phyloP scores from a whole-genome alignment of 2,888 invertebrate species.

The Brachypalpus laphriformis region DNA sequence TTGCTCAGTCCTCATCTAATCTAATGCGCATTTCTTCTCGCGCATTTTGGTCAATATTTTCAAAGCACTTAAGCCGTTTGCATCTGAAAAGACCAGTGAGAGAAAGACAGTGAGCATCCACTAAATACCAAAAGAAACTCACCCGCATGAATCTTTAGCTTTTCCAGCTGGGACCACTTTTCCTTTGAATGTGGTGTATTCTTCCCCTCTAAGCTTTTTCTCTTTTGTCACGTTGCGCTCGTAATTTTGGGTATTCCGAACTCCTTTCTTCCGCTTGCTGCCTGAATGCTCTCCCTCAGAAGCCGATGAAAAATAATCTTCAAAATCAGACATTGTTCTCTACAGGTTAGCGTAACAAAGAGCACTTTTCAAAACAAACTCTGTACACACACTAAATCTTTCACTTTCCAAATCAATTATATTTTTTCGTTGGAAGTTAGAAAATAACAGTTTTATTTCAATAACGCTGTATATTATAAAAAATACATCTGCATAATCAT shows the following conservation, averaged over 20 bases:
- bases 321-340: slow-evolving; percentile 9
- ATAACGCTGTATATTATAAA: too few relatives aligned
- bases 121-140: too few relatives aligned
- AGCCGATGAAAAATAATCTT: slow-evolving; percentile 24
- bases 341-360: background rate
- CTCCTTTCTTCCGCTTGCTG: slow-evolving; percentile 27
- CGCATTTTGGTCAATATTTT: slow-evolving; percentile 1
- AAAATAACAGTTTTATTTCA: too few relatives aligned
- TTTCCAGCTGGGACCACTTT: slow-evolving; percentile 17
- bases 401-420: too few relatives aligned
- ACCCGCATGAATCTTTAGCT: too few relatives aligned
- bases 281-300: slow-evolving; percentile 19
- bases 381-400: slow-evolving; percentile 4
- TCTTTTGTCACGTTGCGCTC: slow-evolving; percentile 26
- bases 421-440: too few relatives aligned
- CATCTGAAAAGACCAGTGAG: slow-evolving; percentile 6
- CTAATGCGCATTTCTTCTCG: background rate
- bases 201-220: slow-evolving; percentile 14
- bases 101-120: slow-evolving; percentile 10
- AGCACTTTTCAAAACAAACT: slow-evolving; percentile 4
- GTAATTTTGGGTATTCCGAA: slow-evolving; percentile 24
- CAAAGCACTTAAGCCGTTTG: slow-evolving; percentile 10
- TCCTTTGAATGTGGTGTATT: slow-evolving; percentile 6
- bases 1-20: slow-evolving; percentile 2
- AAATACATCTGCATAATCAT: background rate